Conservation (phyloP, 2,888 invertebrate genomes). For the Drosophila bunnanda region DNA sequence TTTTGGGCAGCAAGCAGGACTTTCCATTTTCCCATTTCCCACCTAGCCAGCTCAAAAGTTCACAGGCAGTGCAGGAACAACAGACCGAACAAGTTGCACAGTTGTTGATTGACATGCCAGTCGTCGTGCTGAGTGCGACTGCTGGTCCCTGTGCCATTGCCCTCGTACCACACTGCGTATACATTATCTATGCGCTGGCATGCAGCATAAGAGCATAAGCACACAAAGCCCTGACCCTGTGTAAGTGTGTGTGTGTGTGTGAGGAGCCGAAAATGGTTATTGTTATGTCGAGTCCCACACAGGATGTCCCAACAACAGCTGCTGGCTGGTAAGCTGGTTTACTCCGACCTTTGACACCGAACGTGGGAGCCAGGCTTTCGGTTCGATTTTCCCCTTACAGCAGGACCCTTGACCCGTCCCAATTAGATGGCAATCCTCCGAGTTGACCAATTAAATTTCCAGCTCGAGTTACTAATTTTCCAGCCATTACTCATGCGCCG, state of each 20-base stretch:
- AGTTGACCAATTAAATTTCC: constrained; percentile 28
- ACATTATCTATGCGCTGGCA: constrained; percentile 54
- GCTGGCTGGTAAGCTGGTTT: constrained; percentile 34
- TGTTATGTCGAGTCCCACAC: constrained; percentile 52
- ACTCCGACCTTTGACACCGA: constrained; percentile 57
- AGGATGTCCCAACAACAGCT: constrained; percentile 75
- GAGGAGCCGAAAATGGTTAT: constrained; percentile 47
- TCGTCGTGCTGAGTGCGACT: constrained; percentile 20
- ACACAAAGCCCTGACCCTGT: constrained; percentile 16
- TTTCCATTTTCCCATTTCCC: constrained; percentile 22
- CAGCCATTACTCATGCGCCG: constrained; percentile 15
- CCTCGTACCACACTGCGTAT: constrained; percentile 49
- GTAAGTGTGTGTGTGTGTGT: constrained; percentile 25
- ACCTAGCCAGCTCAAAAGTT: constrained; percentile 22
- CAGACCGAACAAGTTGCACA: constrained; percentile 44
- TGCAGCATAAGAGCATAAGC: constrained; percentile 54
- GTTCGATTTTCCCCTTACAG: constrained; percentile 47
- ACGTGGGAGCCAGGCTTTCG: constrained; percentile 20
- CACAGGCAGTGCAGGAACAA: constrained; percentile 22
- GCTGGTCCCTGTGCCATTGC: constrained; percentile 29
- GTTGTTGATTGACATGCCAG: constrained; percentile 53
- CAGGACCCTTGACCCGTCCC: constrained; percentile 25
- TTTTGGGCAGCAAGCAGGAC: constrained; percentile 20
- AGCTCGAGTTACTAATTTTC: constrained; percentile 17
- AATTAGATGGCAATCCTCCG: constrained; percentile 18